phyloP scores from a whole-genome alignment of 1,140 invertebrate species.

The Arctopsyche grandis region DNA sequence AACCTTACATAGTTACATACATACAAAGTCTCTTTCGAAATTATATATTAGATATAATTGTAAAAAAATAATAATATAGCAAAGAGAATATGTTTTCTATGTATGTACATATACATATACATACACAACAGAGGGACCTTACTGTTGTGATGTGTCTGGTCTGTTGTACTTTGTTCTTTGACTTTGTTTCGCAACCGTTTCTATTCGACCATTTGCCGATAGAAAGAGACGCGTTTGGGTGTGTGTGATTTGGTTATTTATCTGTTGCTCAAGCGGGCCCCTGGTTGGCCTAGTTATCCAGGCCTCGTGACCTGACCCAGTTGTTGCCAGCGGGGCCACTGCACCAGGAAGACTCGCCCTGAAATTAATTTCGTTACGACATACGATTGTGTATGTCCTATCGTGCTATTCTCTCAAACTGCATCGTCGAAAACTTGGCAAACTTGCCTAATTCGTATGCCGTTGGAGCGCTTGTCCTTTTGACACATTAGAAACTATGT shows the following conservation, averaged over 20 bases:
- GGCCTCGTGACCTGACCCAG: constrained; percentile 44
- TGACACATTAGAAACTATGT: neutral
- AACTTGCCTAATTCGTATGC: too few relatives aligned
- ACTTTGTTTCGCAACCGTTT: neutral
- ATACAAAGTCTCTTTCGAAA: too few relatives aligned
- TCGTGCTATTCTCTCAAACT: neutral
- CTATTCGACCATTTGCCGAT: neutral
- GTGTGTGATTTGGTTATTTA: constrained; percentile 24
- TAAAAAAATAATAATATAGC: too few relatives aligned
- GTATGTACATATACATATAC: too few relatives aligned
- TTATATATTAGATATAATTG: too few relatives aligned
- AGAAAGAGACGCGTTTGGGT: neutral
- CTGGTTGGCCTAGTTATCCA: constrained; percentile 36
- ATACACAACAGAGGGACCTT: too few relatives aligned
- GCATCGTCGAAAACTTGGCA: neutral
- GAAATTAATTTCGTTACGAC: constrained; percentile 16
- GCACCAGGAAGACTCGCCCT: constrained; percentile 30
- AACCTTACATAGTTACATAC: too few relatives aligned
- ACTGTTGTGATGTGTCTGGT: too few relatives aligned
- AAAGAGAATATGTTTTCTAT: too few relatives aligned
- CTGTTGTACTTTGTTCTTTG: neutral
- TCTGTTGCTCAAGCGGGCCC: constrained; percentile 37
- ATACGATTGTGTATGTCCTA: neutral
- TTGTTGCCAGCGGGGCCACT: neutral
- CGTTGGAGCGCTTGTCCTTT: neutral